A percentile compares a stretch with the other conserved stretches of the same genome.
Evolutionary conservation across 1,140 invertebrate genomes (phyloP).

Genomic region (Chlorops oryzae): DNA sequence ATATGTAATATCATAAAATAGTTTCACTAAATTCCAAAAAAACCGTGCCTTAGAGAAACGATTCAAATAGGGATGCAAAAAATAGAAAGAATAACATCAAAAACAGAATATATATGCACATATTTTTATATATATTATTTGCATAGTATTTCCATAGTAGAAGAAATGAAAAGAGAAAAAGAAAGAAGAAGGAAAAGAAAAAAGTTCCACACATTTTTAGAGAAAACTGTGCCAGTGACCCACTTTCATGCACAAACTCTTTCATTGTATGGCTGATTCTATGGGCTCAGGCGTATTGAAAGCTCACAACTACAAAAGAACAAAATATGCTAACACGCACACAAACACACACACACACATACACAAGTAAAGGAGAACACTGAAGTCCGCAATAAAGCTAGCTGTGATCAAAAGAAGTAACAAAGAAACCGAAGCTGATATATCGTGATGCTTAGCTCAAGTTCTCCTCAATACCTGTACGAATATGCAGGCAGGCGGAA

Average conservation of each 20-base stretch:
- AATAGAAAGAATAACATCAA: too few relatives aligned
- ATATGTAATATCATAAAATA: too few relatives aligned
- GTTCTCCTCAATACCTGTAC: too few relatives aligned
- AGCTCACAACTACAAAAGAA: background rate
- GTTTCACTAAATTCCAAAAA: too few relatives aligned
- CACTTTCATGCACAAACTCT: conserved; percentile 29
- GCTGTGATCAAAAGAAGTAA: too few relatives aligned
- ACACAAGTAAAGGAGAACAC: background rate
- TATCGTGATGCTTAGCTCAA: too few relatives aligned
- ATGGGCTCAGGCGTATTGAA: background rate
- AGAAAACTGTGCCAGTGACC: conserved; percentile 42
- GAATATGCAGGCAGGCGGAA: too few relatives aligned
- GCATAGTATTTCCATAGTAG: background rate
- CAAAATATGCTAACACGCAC: background rate
- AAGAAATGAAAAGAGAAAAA: conserved; percentile 10
- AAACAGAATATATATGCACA: conserved; percentile 3
- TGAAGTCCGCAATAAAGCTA: too few relatives aligned
- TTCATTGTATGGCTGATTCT: conserved; percentile 7
- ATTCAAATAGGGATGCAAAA: too few relatives aligned
- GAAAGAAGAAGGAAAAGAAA: conserved; percentile 17
- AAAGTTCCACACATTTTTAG: conserved; percentile 18
- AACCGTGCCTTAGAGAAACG: too few relatives aligned
- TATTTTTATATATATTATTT: conserved; percentile 14
- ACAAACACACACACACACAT: background rate
- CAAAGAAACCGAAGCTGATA: too few relatives aligned